Percentiles rank a stretch among this genome's conserved stretches.
These are phyloP conservation scores for Syngnathoides biaculeatus DNA, from an alignment of 2,113 vertebrate species.

Conservation along the genomic window DNA sequence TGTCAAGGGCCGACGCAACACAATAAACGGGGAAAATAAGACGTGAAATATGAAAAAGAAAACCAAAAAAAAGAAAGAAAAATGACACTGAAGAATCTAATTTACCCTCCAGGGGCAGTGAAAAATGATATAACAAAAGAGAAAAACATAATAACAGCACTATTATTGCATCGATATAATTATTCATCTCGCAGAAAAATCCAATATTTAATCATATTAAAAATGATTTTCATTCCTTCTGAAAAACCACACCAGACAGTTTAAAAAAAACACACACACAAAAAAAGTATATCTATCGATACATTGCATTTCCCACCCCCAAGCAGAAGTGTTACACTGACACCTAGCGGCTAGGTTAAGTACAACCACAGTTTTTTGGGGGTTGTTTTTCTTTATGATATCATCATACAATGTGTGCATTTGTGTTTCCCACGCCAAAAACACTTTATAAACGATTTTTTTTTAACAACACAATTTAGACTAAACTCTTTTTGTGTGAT, in stretches of 20 bases:
- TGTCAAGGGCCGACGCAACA: constrained; percentile 26
- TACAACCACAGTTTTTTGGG: background rate
- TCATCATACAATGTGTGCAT: too few species aligned
- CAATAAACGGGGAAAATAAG: constrained; percentile 8
- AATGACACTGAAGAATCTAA: background rate
- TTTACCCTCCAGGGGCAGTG: too few species aligned
- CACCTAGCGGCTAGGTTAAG: constrained; percentile 32
- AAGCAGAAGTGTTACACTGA: constrained; percentile 37
- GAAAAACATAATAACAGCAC: background rate
- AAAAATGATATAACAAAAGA: background rate
- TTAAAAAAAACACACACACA: too few species aligned
- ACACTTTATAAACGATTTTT: background rate
- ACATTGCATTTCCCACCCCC: background rate
- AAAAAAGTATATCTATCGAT: too few species aligned
- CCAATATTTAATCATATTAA: too few species aligned
- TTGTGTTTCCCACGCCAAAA: background rate
- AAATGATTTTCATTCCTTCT: too few species aligned
- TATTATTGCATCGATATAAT: too few species aligned
- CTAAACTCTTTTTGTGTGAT: background rate
- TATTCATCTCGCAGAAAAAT: too few species aligned
- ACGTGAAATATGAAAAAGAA: constrained; percentile 1
- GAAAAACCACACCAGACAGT: too few species aligned
- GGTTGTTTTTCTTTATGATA: too few species aligned
- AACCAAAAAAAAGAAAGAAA: background rate
- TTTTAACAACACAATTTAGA: background rate